phyloP scores from a whole-genome alignment of 2,797 vertebrate genomes.

The Pangasius macronema region DNA sequence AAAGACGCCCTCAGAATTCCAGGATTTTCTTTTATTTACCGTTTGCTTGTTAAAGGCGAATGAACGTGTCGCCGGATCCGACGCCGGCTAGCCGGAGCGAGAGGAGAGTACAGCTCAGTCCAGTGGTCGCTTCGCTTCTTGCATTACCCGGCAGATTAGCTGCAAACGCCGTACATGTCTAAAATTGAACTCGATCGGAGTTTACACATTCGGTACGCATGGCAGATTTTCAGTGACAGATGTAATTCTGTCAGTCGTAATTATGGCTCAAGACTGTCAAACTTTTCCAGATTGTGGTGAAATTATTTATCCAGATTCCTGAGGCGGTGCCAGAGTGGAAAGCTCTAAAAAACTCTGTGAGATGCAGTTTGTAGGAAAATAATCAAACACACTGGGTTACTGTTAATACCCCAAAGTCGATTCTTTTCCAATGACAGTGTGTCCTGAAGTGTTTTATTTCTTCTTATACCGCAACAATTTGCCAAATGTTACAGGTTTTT shows the following conservation, averaged over 20 bases:
- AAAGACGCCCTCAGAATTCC: slow-evolving; percentile 36
- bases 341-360: background rate
- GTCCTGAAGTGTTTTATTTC: background rate
- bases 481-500: background rate
- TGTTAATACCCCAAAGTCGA: background rate
- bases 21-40: background rate
- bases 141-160: background rate
- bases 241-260: slow-evolving; percentile 47
- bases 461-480: background rate
- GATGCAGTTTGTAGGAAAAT: background rate
- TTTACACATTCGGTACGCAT: slow-evolving; percentile 30
- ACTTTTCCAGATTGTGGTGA: slow-evolving; percentile 47
- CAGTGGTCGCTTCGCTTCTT: background rate
- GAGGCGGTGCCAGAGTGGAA: slow-evolving; percentile 34
- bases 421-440: background rate
- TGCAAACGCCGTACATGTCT: background rate
- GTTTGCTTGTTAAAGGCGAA: background rate
- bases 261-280: slow-evolving; percentile 39
- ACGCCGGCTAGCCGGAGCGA: background rate
- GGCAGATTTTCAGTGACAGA: slow-evolving; percentile 26
- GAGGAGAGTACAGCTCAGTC: background rate
- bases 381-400: background rate
- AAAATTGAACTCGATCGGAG: slow-evolving; percentile 29
- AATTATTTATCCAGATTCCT: slow-evolving; percentile 52
- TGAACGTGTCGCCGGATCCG: background rate